These are phyloP conservation scores for Panthera tigris DNA, from an alignment of 2,113 vertebrate genomes.

Conservation along the genomic window DNA sequence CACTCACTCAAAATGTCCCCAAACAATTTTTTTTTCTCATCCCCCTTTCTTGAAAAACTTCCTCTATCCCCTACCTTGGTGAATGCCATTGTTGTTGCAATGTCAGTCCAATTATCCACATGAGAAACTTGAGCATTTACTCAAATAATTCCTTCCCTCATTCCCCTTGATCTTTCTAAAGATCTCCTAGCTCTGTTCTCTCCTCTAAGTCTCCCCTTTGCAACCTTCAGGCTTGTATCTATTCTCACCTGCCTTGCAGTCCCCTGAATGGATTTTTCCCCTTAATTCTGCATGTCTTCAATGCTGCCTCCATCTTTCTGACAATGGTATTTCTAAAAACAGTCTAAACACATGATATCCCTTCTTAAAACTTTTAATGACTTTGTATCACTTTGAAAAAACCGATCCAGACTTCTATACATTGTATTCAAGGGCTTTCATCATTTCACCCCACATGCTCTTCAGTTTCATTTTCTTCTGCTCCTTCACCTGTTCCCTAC, in stretches of 20 bases:
- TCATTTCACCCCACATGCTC: neutral
- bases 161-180: fast-evolving
- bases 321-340: neutral
- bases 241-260: neutral
- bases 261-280: neutral
- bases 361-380: neutral
- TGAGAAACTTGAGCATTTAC: neutral
- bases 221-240: neutral
- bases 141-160: fast-evolving
- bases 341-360: neutral
- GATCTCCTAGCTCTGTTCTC: neutral
- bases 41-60: neutral
- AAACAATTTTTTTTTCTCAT: neutral
- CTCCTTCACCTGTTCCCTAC: neutral
- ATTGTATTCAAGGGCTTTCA: neutral
- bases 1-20: neutral
- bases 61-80: neutral
- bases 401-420: neutral
- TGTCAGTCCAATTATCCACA: neutral
- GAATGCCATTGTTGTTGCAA: neutral
- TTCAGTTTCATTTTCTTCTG: neutral
- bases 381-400: neutral
- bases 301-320: neutral
- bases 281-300: neutral
- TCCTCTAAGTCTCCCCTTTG: neutral